phyloP scores from a whole-genome alignment of 1,140 invertebrate genomes.

The Aphelinus certus region DNA sequence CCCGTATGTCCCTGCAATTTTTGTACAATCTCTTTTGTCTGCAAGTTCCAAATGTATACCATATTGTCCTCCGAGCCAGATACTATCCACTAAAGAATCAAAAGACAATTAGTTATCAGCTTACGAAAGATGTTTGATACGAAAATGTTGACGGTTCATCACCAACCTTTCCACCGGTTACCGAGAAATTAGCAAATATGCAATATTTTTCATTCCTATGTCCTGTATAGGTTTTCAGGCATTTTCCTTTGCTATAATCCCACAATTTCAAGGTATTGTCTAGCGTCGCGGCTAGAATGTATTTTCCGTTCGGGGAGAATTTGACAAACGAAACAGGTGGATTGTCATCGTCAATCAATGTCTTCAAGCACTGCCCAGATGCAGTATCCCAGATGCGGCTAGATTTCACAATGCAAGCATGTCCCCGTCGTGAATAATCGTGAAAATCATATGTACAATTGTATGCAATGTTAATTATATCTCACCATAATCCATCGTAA shows the following conservation, averaged over 20 bases:
- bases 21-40: constrained; percentile 99
- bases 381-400: constrained; percentile 99
- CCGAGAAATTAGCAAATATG: constrained; percentile 99
- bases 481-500: constrained; percentile 98
- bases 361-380: constrained; percentile 98
- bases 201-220: constrained; percentile 99
- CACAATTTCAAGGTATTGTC: constrained; percentile 99
- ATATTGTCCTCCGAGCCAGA: constrained; percentile 99
- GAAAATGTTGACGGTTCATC: not conserved
- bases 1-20: constrained; percentile 95
- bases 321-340: constrained; percentile 99
- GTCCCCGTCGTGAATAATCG: too few species aligned
- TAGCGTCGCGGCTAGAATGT: constrained; percentile 96
- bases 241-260: constrained; percentile 99
- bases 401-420: constrained; percentile 50
- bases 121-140: not conserved
- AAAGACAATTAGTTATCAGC: constrained; percentile 10
- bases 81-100: constrained; percentile 91
- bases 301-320: constrained; percentile 99
- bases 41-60: constrained; percentile 99
- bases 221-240: constrained; percentile 96
- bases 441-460: too few species aligned
- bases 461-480: constrained; percentile 29
- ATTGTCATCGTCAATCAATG: constrained; percentile 97
- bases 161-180: constrained; percentile 96